These are phyloP conservation scores for Rhinolophus sinicus DNA, from an alignment of 2,113 vertebrate genomes.

Conservation along the genomic window DNA sequence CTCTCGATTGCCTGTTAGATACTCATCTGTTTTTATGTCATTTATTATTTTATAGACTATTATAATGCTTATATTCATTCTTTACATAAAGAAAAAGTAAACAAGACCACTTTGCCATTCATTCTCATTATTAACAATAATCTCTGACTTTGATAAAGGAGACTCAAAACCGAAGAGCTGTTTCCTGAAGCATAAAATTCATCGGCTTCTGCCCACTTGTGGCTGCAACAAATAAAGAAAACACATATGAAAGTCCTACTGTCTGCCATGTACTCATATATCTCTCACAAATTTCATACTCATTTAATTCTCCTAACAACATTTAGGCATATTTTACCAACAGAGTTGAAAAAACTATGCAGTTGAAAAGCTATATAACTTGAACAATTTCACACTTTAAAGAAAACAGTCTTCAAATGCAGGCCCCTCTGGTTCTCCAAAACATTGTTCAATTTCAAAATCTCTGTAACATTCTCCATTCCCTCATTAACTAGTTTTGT, in stretches of 20 bases:
- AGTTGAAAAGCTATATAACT: background rate
- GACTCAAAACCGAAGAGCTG: background rate
- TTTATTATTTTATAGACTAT: constrained; percentile 49
- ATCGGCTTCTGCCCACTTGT: background rate
- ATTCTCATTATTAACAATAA: background rate
- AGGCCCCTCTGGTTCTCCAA: background rate
- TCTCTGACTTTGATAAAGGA: background rate
- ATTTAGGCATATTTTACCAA: background rate
- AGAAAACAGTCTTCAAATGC: background rate
- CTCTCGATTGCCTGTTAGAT: background rate
- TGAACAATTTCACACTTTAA: background rate
- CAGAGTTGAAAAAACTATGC: background rate
- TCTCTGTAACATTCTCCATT: background rate
- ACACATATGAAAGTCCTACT: background rate
- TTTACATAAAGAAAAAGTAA: constrained; percentile 54
- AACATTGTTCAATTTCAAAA: background rate
- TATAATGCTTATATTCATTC: constrained; percentile 29
- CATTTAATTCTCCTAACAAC: background rate
- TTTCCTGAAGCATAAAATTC: constrained; percentile 8
- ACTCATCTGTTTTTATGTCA: constrained; percentile 28
- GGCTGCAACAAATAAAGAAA: background rate
- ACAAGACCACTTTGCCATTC: background rate
- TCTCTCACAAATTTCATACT: background rate
- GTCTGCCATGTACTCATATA: background rate
- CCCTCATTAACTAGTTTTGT: background rate